phyloP scores from a whole-genome alignment of 2,888 invertebrate species.

The Pollenia amentaria region DNA sequence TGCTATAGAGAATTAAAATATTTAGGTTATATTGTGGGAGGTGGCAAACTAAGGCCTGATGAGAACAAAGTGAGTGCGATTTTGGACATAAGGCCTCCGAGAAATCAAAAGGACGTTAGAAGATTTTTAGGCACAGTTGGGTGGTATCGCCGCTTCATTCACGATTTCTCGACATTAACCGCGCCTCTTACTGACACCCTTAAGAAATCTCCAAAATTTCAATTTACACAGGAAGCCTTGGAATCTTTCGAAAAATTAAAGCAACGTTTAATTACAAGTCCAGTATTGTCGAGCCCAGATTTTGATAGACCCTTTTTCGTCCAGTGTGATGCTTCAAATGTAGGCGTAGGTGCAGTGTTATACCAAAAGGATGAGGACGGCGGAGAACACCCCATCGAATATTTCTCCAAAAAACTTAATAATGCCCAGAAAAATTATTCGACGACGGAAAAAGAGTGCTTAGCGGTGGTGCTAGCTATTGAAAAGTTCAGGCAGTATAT shows the following conservation, averaged over 20 bases:
- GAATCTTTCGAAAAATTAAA: constrained; percentile 14
- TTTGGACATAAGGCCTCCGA: background rate
- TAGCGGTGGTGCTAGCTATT: constrained; percentile 42
- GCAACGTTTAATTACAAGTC: background rate
- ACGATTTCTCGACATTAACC: constrained; percentile 17
- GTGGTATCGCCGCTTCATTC: constrained; percentile 39
- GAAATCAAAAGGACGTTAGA: background rate
- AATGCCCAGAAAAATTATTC: constrained; percentile 15
- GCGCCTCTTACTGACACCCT: constrained; percentile 33
- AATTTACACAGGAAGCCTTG: background rate
- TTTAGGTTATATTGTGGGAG: constrained; percentile 40
- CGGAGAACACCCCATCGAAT: constrained; percentile 49
- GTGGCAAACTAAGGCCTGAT: constrained; percentile 26
- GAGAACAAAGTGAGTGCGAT: background rate
- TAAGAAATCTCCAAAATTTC: constrained; percentile 11
- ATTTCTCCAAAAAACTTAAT: constrained; percentile 42
- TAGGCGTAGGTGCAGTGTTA: constrained; percentile 46
- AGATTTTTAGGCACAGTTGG: constrained; percentile 9
- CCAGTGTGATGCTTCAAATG: constrained; percentile 37
- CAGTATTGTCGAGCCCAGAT: constrained; percentile 13
- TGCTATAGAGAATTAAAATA: constrained; percentile 27
- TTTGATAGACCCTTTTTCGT: constrained; percentile 15
- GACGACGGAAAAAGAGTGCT: constrained; percentile 33
- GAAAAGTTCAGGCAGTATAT: constrained; percentile 62
- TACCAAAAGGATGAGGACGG: constrained; percentile 44